Percentiles rank a stretch among this genome's conserved stretches.
Evolutionary conservation across 2,113 vertebrate genomes (phyloP).

Genomic region (Labeo rohita): DNA sequence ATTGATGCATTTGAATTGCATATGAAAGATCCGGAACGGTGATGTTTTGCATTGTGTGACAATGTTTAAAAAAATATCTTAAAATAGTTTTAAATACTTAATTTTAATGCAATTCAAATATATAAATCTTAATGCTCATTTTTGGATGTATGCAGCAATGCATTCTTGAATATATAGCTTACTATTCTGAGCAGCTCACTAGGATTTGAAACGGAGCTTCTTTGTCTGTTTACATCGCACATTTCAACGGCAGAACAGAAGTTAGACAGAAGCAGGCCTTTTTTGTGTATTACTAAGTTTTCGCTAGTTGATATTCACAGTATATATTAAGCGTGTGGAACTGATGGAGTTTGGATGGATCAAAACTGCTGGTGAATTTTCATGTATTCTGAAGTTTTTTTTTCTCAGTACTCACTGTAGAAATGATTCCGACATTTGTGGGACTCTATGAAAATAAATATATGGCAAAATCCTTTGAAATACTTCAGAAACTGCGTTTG

Average conservation of each 20-base stretch:
- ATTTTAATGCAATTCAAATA: background rate
- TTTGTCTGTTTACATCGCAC: slow-evolving; percentile 72
- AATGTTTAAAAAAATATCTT: too few relatives aligned
- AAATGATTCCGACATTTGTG: slow-evolving; percentile 66
- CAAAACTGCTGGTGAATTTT: slow-evolving; percentile 78
- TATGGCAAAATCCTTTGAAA: slow-evolving; percentile 34
- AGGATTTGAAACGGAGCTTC: background rate
- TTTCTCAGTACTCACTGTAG: slow-evolving; percentile 9
- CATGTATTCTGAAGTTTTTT: slow-evolving; percentile 54
- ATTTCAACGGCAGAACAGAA: slow-evolving; percentile 64
- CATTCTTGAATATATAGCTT: background rate
- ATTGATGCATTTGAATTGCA: background rate
- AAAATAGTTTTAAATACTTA: too few relatives aligned
- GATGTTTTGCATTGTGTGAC: too few relatives aligned
- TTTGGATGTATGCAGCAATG: background rate
- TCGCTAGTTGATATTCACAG: slow-evolving; percentile 74
- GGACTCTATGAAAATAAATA: slow-evolving; percentile 49
- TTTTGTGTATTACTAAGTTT: slow-evolving; percentile 71
- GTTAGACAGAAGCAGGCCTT: slow-evolving; percentile 73
- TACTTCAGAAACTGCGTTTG: slow-evolving; percentile 43
- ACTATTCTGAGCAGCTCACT: background rate
- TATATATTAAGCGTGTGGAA: slow-evolving; percentile 65
- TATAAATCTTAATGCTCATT: background rate
- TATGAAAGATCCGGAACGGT: background rate
- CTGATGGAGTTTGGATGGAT: slow-evolving; percentile 66